These are phyloP conservation scores for Macrobrachium nipponense DNA, from an alignment of 1,140 invertebrate species.

Conservation along the genomic window DNA sequence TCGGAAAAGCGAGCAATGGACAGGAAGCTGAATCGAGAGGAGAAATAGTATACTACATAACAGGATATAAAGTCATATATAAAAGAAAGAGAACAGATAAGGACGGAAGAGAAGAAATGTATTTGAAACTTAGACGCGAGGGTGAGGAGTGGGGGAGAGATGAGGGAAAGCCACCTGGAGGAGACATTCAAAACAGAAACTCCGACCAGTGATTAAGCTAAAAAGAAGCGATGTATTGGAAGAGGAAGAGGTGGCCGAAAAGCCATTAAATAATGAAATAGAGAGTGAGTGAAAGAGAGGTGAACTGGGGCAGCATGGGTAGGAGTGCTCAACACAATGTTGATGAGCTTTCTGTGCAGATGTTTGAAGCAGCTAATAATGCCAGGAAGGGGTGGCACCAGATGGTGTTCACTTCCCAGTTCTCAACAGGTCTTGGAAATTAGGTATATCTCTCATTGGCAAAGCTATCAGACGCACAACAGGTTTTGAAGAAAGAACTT, in stretches of 20 bases:
- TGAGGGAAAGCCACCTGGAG: not conserved
- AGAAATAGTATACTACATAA: not conserved
- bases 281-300: slow-evolving; percentile 7
- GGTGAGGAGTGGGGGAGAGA: not conserved
- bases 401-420: too few species aligned
- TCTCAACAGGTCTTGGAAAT: too few species aligned
- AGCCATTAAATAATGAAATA: not conserved
- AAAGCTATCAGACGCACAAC: too few species aligned
- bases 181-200: not conserved
- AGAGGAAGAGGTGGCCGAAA: not conserved
- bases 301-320: not conserved
- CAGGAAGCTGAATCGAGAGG: not conserved
- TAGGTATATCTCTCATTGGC: too few species aligned
- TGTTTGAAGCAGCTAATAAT: too few species aligned
- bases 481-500: too few species aligned
- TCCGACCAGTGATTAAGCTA: not conserved
- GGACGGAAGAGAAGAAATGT: not conserved
- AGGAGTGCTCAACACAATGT: too few species aligned
- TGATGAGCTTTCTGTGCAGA: too few species aligned
- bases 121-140: not conserved
- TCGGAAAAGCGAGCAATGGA: not conserved
- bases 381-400: too few species aligned
- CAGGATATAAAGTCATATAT: not conserved
- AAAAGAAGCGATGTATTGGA: not conserved
- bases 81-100: not conserved